These are phyloP conservation scores for Leptonema lineaticorne DNA, from an alignment of 1,140 invertebrate species.

Conservation along the genomic window DNA sequence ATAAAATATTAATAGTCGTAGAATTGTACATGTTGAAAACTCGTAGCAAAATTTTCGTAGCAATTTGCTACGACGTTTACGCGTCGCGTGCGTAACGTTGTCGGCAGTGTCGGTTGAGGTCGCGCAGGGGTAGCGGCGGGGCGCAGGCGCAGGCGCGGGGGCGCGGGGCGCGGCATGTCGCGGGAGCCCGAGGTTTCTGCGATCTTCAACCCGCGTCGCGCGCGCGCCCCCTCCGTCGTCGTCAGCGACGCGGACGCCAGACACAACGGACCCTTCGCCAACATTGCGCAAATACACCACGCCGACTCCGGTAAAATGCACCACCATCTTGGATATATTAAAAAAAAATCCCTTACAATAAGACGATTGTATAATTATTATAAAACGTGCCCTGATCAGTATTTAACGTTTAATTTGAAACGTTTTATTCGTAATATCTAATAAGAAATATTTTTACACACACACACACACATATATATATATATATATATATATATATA, in stretches of 20 bases:
- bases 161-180: conserved; percentile 5
- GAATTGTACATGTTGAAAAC: too few species aligned
- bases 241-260: conserved; percentile 60
- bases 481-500: too few species aligned
- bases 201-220: conserved; percentile 73
- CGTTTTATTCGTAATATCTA: too few species aligned
- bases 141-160: background rate
- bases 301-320: conserved; percentile 53
- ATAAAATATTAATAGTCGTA: too few species aligned
- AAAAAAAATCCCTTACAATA: too few species aligned
- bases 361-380: too few species aligned
- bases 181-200: conserved; percentile 62
- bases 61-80: background rate
- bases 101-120: background rate
- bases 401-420: too few species aligned
- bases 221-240: conserved; percentile 69
- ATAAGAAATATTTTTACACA: too few species aligned
- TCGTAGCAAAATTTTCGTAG: too few species aligned
- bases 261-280: conserved; percentile 57
- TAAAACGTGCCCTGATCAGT: too few species aligned
- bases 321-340: too few species aligned
- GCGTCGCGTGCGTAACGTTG: background rate
- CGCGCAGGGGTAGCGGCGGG: background rate
- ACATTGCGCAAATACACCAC: conserved; percentile 54
- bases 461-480: too few species aligned